A percentile compares a stretch with the other conserved stretches of the same genome.
Conservation (phyloP, 2,113 vertebrate species). For the Carassius gibelio region DNA sequence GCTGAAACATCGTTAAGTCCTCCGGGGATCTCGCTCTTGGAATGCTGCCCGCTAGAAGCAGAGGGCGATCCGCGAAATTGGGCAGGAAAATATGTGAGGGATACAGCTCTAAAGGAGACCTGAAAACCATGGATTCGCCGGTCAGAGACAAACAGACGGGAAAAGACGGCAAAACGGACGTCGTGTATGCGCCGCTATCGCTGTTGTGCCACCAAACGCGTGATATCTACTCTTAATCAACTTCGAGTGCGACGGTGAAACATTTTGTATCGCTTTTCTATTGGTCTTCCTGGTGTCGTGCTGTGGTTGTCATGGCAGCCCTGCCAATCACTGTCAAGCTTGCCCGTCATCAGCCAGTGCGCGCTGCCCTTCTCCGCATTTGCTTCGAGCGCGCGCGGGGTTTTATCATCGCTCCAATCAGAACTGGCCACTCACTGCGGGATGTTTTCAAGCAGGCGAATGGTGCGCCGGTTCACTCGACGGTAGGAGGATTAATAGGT, state of each 20-base stretch:
- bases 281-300: slow-evolving; percentile 87
- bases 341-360: slow-evolving; percentile 85
- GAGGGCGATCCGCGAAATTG: slow-evolving; percentile 85
- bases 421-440: slow-evolving; percentile 74
- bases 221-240: slow-evolving; percentile 85
- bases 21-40: slow-evolving; percentile 83
- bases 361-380: slow-evolving; percentile 79
- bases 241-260: slow-evolving; percentile 87
- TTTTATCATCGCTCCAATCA: slow-evolving; percentile 76
- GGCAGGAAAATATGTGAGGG: slow-evolving; percentile 91
- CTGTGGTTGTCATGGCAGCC: slow-evolving; percentile 87
- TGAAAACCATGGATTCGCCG: slow-evolving; percentile 91
- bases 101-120: slow-evolving; percentile 90
- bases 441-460: slow-evolving; percentile 77
- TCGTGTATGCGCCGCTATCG: slow-evolving; percentile 78
- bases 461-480: slow-evolving; percentile 46
- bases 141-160: slow-evolving; percentile 57
- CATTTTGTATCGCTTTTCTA: slow-evolving; percentile 86
- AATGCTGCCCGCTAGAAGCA: slow-evolving; percentile 77
- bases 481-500: slow-evolving; percentile 40
- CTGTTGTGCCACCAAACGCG: slow-evolving; percentile 81
- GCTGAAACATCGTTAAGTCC: slow-evolving; percentile 89
- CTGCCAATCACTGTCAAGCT: slow-evolving; percentile 93
- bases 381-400: slow-evolving; percentile 63
- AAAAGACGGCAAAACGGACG: slow-evolving; percentile 61